Conservation (phyloP, 2,113 vertebrate genomes). For the Daphoenositta chrysoptera region DNA sequence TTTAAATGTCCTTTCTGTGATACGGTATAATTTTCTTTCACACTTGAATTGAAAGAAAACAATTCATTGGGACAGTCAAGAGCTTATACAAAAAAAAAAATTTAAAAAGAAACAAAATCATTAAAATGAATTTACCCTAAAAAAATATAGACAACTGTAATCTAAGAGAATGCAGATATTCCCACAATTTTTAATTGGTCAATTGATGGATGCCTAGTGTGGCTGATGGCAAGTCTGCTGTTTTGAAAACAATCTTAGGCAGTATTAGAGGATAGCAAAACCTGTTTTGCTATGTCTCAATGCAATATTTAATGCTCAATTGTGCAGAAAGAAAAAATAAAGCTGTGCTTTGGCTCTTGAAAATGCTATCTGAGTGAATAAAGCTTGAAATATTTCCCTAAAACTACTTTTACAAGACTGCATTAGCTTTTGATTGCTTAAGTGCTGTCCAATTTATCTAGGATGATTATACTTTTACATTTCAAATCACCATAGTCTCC, state of each 20-base stretch:
- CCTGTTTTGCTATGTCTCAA: neutral
- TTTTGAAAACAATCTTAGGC: conserved; percentile 3
- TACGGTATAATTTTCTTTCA: neutral
- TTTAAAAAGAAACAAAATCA: neutral
- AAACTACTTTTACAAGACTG: conserved; percentile 42
- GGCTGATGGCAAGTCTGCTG: neutral
- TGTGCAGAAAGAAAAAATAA: conserved; percentile 22
- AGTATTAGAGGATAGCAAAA: neutral
- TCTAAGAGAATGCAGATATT: neutral
- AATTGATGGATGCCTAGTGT: neutral
- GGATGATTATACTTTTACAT: conserved; percentile 37
- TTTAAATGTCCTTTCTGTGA: neutral
- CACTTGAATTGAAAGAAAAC: neutral
- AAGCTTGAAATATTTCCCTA: conserved; percentile 35
- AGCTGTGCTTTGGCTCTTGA: conserved; percentile 8
- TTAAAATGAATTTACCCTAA: neutral
- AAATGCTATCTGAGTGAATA: conserved; percentile 16
- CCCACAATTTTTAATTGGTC: neutral
- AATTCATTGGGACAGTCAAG: neutral
- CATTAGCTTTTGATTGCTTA: conserved; percentile 52
- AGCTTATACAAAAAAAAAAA: neutral
- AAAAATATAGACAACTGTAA: neutral
- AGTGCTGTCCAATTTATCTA: conserved; percentile 29
- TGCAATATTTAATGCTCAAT: conserved; percentile 41
- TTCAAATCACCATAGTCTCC: neutral